Conservation (phyloP, 2,113 vertebrate genomes). For the Rhabdornis inornatus region DNA sequence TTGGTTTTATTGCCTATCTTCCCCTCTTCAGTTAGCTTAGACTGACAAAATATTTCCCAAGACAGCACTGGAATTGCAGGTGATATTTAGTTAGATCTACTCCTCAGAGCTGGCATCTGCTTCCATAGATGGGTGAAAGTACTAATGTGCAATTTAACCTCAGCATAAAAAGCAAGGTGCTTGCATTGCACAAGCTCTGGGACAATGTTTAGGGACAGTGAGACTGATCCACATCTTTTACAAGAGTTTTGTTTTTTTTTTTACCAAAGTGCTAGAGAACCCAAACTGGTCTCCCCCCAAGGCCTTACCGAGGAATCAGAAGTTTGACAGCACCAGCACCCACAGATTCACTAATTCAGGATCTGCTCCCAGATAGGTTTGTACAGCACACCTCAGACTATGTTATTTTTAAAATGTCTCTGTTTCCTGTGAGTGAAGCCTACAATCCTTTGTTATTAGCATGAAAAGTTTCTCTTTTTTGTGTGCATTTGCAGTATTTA, state of each 20-base stretch:
- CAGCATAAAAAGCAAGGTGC: not conserved
- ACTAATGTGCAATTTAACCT: not conserved
- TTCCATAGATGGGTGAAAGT: not conserved
- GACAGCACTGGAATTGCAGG: not conserved
- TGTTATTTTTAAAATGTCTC: not conserved
- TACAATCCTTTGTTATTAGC: not conserved
- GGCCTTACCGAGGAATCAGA: not conserved
- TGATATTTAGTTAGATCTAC: not conserved
- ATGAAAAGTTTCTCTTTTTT: not conserved
- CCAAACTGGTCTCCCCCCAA: not conserved
- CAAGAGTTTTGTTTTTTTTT: not conserved
- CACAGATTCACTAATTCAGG: not conserved
- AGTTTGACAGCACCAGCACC: not conserved
- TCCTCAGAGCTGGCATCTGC: not conserved
- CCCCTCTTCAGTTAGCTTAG: not conserved
- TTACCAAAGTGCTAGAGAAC: not conserved
- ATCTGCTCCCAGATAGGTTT: not conserved
- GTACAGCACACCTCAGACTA: not conserved
- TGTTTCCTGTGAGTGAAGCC: not conserved
- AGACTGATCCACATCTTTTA: not conserved
- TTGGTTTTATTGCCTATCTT: not conserved
- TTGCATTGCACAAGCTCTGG: not conserved
- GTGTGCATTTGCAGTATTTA: conserved; percentile 48
- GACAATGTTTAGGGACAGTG: not conserved
- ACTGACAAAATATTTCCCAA: not conserved